Evolutionary conservation across 2,888 invertebrate genomes (phyloP).

Genomic region (Agapostemon virescens): DNA sequence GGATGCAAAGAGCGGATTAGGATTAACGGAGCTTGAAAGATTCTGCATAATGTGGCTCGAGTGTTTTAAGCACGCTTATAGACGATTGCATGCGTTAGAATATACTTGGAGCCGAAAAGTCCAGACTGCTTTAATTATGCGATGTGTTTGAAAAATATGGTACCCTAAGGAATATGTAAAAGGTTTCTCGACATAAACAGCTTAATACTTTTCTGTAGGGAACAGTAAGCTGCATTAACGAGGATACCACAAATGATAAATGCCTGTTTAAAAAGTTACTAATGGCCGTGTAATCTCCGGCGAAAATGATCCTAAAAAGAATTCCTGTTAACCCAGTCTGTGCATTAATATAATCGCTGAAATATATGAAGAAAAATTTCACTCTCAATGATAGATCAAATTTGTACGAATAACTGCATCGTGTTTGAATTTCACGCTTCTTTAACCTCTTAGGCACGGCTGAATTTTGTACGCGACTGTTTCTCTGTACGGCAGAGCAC

Average conservation of each 20-base stretch:
- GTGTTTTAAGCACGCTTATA: not conserved
- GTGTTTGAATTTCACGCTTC: no score
- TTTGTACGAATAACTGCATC: no score
- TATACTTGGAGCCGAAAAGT: not conserved
- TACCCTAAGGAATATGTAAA: not conserved
- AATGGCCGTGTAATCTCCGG: not conserved
- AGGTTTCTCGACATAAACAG: not conserved
- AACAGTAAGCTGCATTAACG: not conserved
- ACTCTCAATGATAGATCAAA: not conserved
- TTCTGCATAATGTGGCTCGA: not conserved
- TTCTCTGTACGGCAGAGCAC: no score
- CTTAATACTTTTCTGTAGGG: not conserved
- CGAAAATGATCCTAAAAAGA: not conserved
- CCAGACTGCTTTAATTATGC: not conserved
- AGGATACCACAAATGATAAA: not conserved
- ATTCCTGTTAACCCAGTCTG: not conserved
- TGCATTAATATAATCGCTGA: not conserved
- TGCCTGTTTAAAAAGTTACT: not conserved
- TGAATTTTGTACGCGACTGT: no score
- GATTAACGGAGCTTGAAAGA: not conserved
- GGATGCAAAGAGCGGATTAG: constrained; percentile 8
- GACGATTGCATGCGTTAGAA: not conserved
- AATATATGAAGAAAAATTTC: not conserved
- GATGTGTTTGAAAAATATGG: not conserved
- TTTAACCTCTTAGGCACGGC: no score